Evolutionary conservation across 2,888 invertebrate species (phyloP), one percentile per base, ranked within the genome.

Genomic region (Cephalotes varians): DNA sequence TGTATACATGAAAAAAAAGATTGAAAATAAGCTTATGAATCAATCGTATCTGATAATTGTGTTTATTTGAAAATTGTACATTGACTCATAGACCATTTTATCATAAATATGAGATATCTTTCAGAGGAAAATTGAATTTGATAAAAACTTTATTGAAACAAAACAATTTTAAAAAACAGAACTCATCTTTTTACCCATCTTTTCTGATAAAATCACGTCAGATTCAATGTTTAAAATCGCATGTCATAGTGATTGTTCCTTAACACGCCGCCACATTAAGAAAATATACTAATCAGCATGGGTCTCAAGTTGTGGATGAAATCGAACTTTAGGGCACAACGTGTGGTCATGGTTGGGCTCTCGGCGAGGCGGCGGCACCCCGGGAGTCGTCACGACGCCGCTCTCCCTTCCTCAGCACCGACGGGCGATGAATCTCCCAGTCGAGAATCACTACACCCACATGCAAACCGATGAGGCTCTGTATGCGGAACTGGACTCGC

Each of bases 361-460:
- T 18, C 91, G 94, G 58, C 92, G 94, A 62, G 94, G 94, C 76
- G 94, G 94, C 56, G 94, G 94, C 54, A 91, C 94, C 18, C 93
- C 94, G 6, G 94, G 94, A 44, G 94, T 93, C 83, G 94, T 93
- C 79, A 93, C 94, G 85, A 93, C 94, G 67, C 94, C 94, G n/a
- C 89, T 94, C 69, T 92, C 93, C 34, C 90, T 94, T 54, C 94
- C 94, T 37, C 94, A 94, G 80, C 94, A 94, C 85, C 90, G 94
- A 85, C 91, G 94, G 69, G 91, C 94, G 34, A 93, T 94, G 88
- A 94, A 94, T 90, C 92, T 94, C 31, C 95, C 95, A 4, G 96
- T 96, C 18, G 96, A 97, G 94, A 97, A 97, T 93, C 97, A 97
- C 93, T 97, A 97, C 93, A 97, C 97, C 7, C 96, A 96, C 92